Conservation (phyloP, 2,888 invertebrate genomes). For the Fissipunctia ypsillon region DNA sequence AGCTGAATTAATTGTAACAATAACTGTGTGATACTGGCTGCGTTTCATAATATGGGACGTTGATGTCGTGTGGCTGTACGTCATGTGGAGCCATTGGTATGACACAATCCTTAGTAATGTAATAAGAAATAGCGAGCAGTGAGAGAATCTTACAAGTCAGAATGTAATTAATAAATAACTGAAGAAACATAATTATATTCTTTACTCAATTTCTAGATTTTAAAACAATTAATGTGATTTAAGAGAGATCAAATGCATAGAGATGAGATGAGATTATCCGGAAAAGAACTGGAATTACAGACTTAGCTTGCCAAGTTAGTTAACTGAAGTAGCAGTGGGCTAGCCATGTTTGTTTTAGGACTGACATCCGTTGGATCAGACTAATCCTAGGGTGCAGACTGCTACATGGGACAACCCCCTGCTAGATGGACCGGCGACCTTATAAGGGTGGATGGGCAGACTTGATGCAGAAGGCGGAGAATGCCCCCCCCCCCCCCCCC, state of each 20-base stretch:
- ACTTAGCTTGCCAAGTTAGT: no score
- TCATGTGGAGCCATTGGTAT: slow-evolving; percentile 4
- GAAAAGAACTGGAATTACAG: neutral
- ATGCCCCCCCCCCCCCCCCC: no score
- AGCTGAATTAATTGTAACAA: slow-evolving; percentile 73
- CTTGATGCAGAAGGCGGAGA: no score
- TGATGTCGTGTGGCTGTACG: slow-evolving; percentile 15
- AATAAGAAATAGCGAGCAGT: neutral
- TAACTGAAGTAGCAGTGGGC: neutral
- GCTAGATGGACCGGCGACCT: neutral
- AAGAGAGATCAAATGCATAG: neutral
- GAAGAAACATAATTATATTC: no score
- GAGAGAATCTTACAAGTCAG: neutral
- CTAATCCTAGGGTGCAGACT: no score
- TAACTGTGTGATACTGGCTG: slow-evolving; percentile 69
- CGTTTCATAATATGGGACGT: slow-evolving; percentile 67
- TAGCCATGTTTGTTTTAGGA: no score
- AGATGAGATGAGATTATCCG: neutral
- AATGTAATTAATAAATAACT: no score
- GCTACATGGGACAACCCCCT: no score
- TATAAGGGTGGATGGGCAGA: no score
- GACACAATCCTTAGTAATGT: neutral
- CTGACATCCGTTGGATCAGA: no score
- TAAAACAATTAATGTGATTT: no score
- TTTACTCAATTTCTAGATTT: no score